phyloP scores from a whole-genome alignment of 2,797 vertebrate genomes.

The Nannoperca obscura region DNA sequence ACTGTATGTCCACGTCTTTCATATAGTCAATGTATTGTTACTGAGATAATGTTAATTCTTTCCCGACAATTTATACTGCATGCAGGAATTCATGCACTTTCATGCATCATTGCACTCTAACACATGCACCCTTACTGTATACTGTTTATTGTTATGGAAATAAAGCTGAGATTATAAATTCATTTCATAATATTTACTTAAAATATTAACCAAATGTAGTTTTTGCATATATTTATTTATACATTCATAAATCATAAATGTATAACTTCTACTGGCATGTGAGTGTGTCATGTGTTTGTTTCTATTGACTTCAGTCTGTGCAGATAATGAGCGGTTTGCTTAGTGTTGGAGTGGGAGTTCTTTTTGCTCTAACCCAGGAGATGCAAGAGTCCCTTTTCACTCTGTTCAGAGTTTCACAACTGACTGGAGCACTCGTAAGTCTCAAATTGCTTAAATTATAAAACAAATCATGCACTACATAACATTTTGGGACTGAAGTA shows the following conservation, averaged over 20 bases:
- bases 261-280: not conserved
- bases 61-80: no score
- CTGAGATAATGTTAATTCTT: no score
- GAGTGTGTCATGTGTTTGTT: not conserved
- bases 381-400: slow-evolving; percentile 22
- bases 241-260: not conserved
- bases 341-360: slow-evolving; percentile 79
- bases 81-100: no score
- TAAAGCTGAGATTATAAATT: no score
- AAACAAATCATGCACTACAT: not conserved
- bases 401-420: slow-evolving; percentile 79
- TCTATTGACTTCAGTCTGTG: slow-evolving; percentile 68
- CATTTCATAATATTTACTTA: no score
- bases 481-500: not conserved
- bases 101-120: no score
- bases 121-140: no score
- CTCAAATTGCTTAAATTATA: not conserved
- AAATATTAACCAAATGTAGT: no score
- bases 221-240: no score
- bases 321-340: slow-evolving; percentile 80
- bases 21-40: no score
- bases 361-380: slow-evolving; percentile 59
- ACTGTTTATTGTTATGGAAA: no score
- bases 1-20: not conserved
- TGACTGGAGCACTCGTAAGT: slow-evolving; percentile 81